Evolutionary conservation across 2,797 vertebrate species (phyloP).

Genomic region (Pangasius mekongensis): DNA sequence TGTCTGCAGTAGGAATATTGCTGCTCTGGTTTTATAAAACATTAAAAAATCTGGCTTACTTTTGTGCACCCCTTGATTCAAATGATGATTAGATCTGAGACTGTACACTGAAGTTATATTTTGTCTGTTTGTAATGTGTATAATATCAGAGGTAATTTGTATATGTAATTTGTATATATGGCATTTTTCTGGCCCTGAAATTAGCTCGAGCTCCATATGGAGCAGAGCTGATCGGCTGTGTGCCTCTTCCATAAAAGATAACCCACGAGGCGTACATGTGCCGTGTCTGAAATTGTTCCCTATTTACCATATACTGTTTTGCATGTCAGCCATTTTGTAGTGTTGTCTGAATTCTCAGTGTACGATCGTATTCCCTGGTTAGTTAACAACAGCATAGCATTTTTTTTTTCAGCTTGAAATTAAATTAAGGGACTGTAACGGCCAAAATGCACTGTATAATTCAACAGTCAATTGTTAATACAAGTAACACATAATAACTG

Average conservation of each 20-base stretch:
- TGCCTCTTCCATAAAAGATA: neutral
- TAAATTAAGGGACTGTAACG: neutral
- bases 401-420: constrained; percentile 1
- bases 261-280: neutral
- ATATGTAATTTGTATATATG: neutral
- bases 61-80: neutral
- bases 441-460: neutral
- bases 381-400: neutral
- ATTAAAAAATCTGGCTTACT: neutral
- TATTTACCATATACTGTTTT: neutral
- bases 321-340: constrained; percentile 12
- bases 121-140: neutral
- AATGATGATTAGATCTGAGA: too few relatives aligned
- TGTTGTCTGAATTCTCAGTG: constrained; percentile 6
- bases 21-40: neutral
- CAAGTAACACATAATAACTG: neutral
- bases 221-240: neutral
- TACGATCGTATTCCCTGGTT: neutral
- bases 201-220: too few relatives aligned
- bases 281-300: neutral
- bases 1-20: neutral
- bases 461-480: neutral
- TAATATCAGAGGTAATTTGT: neutral
- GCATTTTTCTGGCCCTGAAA: neutral
- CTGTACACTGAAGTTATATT: neutral